A percentile compares a stretch with the other conserved stretches of the same genome.
Conservation (phyloP, 2,888 invertebrate species). For the Acleris laterana region DNA sequence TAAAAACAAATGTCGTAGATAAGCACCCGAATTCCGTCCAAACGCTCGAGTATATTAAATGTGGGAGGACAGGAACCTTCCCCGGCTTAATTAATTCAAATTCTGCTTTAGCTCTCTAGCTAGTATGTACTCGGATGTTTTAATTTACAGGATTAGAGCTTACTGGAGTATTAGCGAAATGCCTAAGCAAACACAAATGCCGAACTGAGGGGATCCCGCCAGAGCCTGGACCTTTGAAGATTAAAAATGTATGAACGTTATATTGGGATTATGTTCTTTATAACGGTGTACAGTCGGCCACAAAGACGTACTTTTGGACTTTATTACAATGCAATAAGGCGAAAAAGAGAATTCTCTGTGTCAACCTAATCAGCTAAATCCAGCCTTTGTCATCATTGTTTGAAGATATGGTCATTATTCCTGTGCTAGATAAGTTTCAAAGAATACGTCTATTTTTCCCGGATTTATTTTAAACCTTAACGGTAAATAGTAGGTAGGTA, state of each 20-base stretch:
- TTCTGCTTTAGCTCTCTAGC: conserved; percentile 11
- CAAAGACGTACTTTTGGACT: no score
- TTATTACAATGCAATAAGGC: no score
- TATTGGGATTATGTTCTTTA: conserved; percentile 6
- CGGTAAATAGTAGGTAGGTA: no score
- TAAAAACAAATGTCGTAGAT: conserved; percentile 24
- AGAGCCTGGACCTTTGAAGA: conserved; percentile 22
- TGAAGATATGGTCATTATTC: neutral
- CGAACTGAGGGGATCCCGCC: conserved; percentile 21
- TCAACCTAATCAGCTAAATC: no score
- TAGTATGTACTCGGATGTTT: conserved; percentile 21
- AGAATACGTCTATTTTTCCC: no score
- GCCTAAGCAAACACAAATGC: conserved; percentile 32
- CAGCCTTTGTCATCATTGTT: neutral
- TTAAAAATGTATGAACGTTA: conserved; percentile 20
- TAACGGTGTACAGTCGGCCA: neutral
- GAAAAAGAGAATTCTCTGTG: no score
- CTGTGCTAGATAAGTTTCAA: no score
- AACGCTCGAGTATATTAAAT: conserved; percentile 13
- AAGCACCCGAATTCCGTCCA: conserved; percentile 6
- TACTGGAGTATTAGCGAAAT: conserved; percentile 9
- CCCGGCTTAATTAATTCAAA: conserved; percentile 25
- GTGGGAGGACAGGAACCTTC: conserved; percentile 22
- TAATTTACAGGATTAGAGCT: conserved; percentile 19
- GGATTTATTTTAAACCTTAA: no score